Conservation (phyloP, 35 echinoderm and acorn worm genomes). For the Heliocidaris tuberculata region DNA sequence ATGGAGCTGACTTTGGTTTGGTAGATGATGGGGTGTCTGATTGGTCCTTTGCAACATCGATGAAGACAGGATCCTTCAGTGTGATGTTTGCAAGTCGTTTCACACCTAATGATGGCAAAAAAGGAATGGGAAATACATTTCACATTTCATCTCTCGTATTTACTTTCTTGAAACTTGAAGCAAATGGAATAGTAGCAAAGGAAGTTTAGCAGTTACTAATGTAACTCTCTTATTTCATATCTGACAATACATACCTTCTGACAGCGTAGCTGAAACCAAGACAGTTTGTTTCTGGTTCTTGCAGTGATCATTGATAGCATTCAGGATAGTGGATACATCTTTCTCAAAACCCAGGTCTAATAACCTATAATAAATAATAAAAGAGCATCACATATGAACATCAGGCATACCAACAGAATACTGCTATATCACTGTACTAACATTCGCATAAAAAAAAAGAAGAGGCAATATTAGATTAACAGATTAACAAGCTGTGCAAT, state of each 20-base stretch:
- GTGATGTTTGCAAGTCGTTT: constrained; percentile 82
- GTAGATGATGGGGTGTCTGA: not conserved
- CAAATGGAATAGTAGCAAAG: too few species aligned
- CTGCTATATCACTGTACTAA: too few species aligned
- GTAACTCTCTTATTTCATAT: too few species aligned
- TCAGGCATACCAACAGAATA: too few species aligned
- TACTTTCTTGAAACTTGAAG: too few species aligned
- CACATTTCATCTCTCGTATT: too few species aligned
- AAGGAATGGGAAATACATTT: too few species aligned
- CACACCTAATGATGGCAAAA: constrained; percentile 48
- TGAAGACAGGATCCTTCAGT: constrained; percentile 72
- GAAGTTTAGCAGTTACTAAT: too few species aligned
- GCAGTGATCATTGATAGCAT: constrained; percentile 81
- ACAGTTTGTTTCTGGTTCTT: constrained; percentile 66
- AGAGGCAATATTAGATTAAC: too few species aligned
- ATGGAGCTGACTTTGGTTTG: not conserved
- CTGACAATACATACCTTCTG: constrained; percentile 58
- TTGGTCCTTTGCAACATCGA: constrained; percentile 65
- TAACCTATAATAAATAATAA: constrained; percentile 61
- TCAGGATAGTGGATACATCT: constrained; percentile 82
- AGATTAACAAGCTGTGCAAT: too few species aligned
- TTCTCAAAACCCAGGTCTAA: constrained; percentile 94
- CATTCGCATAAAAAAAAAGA: too few species aligned
- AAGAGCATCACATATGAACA: too few species aligned
- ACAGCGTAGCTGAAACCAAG: constrained; percentile 89